Evolutionary conservation across 2,888 invertebrate species (phyloP).

Genomic region (Hirtodrosophila alboralis): DNA sequence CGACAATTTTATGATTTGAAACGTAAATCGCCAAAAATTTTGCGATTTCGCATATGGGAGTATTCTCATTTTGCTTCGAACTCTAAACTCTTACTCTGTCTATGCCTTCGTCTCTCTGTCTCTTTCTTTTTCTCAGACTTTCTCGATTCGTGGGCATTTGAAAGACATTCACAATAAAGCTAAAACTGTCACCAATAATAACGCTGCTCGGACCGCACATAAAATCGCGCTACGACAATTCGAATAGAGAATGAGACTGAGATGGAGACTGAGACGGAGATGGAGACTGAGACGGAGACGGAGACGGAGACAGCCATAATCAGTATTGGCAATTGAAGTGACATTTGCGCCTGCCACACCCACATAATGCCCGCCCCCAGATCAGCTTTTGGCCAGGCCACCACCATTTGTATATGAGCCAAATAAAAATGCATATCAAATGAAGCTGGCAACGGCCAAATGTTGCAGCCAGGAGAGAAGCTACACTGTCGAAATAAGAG

Average conservation of each 20-base stretch:
- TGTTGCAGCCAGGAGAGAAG: constrained; percentile 16
- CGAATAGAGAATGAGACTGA: constrained; percentile 6
- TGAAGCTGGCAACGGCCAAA: constrained; percentile 49
- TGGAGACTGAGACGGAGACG: neutral
- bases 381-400: constrained; percentile 7
- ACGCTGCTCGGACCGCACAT: constrained; percentile 70
- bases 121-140: constrained; percentile 3
- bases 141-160: constrained; percentile 50
- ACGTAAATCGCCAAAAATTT: too few species aligned
- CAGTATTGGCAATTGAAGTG: constrained; percentile 80
- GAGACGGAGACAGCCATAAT: constrained; percentile 56
- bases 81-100: neutral
- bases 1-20: too few species aligned
- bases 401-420: constrained; percentile 78
- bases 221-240: constrained; percentile 48
- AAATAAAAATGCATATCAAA: constrained; percentile 81
- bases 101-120: neutral
- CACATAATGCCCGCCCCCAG: constrained; percentile 8
- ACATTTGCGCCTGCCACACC: constrained; percentile 58
- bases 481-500: too few species aligned
- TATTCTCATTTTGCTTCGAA: neutral
- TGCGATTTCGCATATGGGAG: too few species aligned
- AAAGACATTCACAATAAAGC: constrained; percentile 62
- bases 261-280: constrained; percentile 1
- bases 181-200: constrained; percentile 78